phyloP scores from a whole-genome alignment of 1,140 invertebrate species.

The Campoletis sonorensis region DNA sequence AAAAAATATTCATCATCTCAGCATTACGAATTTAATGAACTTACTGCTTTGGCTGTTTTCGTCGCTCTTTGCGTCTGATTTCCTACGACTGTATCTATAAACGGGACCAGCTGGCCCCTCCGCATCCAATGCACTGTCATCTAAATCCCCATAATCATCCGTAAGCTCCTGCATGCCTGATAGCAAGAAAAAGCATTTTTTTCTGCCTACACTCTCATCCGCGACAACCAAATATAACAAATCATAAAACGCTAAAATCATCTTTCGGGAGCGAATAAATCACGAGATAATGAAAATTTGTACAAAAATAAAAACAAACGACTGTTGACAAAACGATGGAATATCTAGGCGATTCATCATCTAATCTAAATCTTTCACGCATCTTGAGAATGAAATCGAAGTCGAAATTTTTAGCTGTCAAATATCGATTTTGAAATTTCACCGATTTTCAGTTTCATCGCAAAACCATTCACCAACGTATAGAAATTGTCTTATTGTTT shows the following conservation, averaged over 20 bases:
- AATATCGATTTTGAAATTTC: no score
- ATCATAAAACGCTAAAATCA: neutral
- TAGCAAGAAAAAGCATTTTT: constrained; percentile 51
- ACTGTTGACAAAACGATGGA: constrained; percentile 3
- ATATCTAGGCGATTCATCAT: constrained; percentile 14
- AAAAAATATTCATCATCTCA: neutral
- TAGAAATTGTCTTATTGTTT: no score
- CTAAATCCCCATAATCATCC: constrained; percentile 69
- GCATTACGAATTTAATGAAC: constrained; percentile 44
- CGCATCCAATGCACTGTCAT: constrained; percentile 69
- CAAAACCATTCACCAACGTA: no score
- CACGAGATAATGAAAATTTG: neutral
- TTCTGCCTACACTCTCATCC: constrained; percentile 35
- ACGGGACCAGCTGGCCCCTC: constrained; percentile 67
- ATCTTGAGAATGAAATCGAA: no score
- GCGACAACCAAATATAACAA: constrained; percentile 43
- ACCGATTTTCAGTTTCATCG: no score
- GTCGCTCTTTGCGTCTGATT: constrained; percentile 71
- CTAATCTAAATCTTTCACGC: no score
- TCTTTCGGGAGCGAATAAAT: neutral
- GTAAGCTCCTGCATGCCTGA: constrained; percentile 63
- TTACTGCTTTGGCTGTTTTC: constrained; percentile 73
- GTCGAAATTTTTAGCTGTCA: no score
- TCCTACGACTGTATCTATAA: constrained; percentile 72
- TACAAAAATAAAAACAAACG: neutral